Evolutionary conservation across 2,113 vertebrate genomes (phyloP).

Genomic region (Suncus etruscus): DNA sequence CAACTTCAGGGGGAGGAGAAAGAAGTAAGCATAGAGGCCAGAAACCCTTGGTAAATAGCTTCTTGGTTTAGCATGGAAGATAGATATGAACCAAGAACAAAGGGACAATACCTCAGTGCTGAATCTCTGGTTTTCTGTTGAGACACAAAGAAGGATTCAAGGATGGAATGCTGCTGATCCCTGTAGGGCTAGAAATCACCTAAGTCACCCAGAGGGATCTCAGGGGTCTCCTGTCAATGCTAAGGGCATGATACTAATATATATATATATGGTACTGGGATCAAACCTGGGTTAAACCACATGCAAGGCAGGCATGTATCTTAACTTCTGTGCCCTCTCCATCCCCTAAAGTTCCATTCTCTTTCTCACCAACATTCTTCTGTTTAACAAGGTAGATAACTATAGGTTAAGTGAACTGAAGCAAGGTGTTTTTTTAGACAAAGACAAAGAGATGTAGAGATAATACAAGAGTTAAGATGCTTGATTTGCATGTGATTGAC

Average conservation of each 20-base stretch:
- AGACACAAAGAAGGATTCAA: not conserved
- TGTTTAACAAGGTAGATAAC: not conserved
- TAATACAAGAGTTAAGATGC: too few species aligned
- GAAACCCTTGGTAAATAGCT: not conserved
- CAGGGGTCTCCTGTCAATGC: too few species aligned
- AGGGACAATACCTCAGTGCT: not conserved
- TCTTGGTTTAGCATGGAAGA: not conserved
- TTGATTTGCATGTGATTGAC: too few species aligned
- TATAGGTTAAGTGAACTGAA: slow-evolving; percentile 3
- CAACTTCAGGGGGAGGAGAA: not conserved
- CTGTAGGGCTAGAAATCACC: too few species aligned
- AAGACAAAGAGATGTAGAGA: not conserved
- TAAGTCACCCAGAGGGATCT: too few species aligned
- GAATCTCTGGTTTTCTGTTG: not conserved
- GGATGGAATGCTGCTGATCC: too few species aligned
- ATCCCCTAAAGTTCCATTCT: slow-evolving; percentile 24
- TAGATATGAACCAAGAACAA: not conserved
- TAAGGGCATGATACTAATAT: too few species aligned
- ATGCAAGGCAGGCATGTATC: too few species aligned
- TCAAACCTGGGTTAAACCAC: too few species aligned
- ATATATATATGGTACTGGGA: too few species aligned
- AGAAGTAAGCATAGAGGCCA: not conserved
- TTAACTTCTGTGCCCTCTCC: too few species aligned
- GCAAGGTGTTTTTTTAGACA: not conserved
- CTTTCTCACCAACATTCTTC: slow-evolving; percentile 43